phyloP scores from a whole-genome alignment of 1,140 invertebrate genomes.

The Chlorops oryzae region DNA sequence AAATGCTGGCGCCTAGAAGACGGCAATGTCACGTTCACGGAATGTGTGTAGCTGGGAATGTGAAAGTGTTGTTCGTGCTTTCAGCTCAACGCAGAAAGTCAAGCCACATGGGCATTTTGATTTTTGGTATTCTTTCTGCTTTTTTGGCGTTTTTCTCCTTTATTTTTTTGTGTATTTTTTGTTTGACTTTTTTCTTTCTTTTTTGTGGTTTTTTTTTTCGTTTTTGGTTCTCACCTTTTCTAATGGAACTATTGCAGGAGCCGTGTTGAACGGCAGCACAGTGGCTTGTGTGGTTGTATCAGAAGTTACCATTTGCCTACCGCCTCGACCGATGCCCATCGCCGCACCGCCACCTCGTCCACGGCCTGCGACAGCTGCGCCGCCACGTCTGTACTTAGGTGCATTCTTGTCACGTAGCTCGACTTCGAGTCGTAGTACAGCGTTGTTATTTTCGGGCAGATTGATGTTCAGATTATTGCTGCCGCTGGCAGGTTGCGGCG shows the following conservation, averaged over 20 bases:
- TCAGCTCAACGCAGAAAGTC: too few species aligned
- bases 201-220: too few species aligned
- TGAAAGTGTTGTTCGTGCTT: too few species aligned
- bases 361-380: slow-evolving; percentile 17
- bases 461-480: slow-evolving; percentile 48
- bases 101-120: too few species aligned
- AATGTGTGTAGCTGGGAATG: too few species aligned
- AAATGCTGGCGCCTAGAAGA: too few species aligned
- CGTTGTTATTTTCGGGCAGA: slow-evolving; percentile 44
- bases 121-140: too few species aligned
- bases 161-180: too few species aligned
- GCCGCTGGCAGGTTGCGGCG: slow-evolving; percentile 15
- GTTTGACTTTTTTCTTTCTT: too few species aligned
- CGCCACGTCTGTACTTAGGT: slow-evolving; percentile 36
- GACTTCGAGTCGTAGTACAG: slow-evolving; percentile 47
- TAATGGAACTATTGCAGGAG: slow-evolving; percentile 42
- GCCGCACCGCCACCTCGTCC: slow-evolving; percentile 15
- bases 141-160: too few species aligned
- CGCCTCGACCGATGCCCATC: slow-evolving; percentile 12
- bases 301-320: slow-evolving; percentile 14
- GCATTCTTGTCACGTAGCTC: slow-evolving; percentile 50
- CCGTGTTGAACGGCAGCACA: slow-evolving; percentile 29
- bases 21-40: too few species aligned
- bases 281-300: slow-evolving; percentile 6
- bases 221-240: slow-evolving; percentile 48